These are phyloP conservation scores for Bradypodion pumilum DNA, from an alignment of 2,797 vertebrate genomes.

Conservation along the genomic window DNA sequence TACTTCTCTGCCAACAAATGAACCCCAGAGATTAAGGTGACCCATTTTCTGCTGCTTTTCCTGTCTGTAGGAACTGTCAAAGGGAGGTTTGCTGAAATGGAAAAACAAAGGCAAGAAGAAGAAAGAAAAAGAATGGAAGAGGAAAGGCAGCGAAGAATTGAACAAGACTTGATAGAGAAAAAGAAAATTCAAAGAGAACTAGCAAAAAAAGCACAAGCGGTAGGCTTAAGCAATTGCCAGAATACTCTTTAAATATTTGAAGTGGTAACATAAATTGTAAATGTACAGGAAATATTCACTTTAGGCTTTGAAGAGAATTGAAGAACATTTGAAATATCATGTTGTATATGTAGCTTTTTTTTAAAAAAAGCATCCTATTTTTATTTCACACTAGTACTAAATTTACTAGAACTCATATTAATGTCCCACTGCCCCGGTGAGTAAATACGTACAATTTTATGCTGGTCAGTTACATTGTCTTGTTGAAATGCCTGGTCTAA, in stretches of 20 bases:
- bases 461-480: neutral
- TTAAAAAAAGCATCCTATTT: neutral
- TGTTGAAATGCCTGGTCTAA: neutral
- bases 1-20: neutral
- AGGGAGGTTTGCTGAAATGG: conserved; percentile 98
- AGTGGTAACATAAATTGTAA: rapidly evolving
- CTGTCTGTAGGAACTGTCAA: conserved; percentile 90
- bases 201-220: conserved; percentile 91
- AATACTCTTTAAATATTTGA: neutral
- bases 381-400: neutral
- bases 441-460: neutral
- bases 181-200: conserved; percentile 95
- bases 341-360: neutral
- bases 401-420: neutral
- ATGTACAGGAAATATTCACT: neutral
- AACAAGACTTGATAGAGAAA: conserved; percentile 93
- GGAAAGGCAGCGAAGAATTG: conserved; percentile 89
- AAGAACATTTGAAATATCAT: neutral
- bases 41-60: conserved; percentile 1
- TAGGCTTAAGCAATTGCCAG: conserved; percentile 63
- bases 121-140: conserved; percentile 89
- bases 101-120: conserved; percentile 93
- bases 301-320: neutral
- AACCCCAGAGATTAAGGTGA: neutral
- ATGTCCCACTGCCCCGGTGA: too few species aligned